Conservation (phyloP, 2,888 invertebrate genomes). For the Sinodicranocentrus sp. region DNA sequence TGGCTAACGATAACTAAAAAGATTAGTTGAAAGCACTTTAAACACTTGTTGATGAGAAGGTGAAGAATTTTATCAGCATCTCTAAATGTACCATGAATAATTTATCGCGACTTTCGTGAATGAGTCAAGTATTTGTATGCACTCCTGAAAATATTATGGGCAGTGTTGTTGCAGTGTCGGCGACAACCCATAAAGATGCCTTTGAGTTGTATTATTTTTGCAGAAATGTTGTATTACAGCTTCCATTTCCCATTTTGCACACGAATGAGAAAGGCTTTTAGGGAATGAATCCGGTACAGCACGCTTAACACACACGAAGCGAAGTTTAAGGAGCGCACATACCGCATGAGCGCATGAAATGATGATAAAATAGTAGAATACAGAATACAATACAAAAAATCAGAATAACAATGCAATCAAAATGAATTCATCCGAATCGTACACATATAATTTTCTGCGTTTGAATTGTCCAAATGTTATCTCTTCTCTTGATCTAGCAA, state of each 20-base stretch:
- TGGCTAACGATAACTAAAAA: conserved; percentile 41
- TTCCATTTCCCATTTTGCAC: conserved; percentile 7
- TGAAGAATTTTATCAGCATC: conserved; percentile 36
- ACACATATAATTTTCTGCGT: background rate
- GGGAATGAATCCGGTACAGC: background rate
- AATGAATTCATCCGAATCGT: too few species aligned
- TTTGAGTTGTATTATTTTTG: conserved; percentile 2
- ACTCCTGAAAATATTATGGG: background rate
- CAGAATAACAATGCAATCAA: too few species aligned
- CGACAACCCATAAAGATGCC: conserved; percentile 38
- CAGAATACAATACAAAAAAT: too few species aligned
- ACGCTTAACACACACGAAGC: background rate
- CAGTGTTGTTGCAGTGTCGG: background rate
- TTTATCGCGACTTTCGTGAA: conserved; percentile 54
- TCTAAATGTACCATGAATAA: conserved; percentile 48
- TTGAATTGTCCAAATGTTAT: conserved; percentile 9
- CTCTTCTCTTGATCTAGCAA: conserved; percentile 5
- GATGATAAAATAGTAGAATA: background rate
- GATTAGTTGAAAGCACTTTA: conserved; percentile 45
- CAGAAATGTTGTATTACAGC: background rate
- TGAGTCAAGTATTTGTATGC: conserved; percentile 4
- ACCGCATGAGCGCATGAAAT: background rate
- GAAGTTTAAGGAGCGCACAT: background rate
- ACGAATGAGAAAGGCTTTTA: background rate
- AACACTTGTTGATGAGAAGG: conserved; percentile 45